A percentile compares a stretch with the other conserved stretches of the same genome.
phyloP scores from a whole-genome alignment of 2,797 vertebrate species.

The Crenuchus spilurus region DNA sequence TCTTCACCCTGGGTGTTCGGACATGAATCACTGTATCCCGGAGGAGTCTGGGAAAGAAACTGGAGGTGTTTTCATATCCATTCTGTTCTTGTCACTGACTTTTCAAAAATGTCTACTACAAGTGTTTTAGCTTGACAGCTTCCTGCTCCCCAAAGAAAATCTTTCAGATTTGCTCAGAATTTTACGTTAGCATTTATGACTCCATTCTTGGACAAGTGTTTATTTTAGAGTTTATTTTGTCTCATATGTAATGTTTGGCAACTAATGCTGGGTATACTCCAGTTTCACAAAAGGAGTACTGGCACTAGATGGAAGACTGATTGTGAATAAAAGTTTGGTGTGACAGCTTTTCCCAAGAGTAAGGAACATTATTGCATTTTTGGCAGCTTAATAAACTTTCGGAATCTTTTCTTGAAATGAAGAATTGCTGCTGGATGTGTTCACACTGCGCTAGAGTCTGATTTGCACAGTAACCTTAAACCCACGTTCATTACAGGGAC shows the following conservation, averaged over 20 bases:
- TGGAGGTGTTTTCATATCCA: slow-evolving; percentile 21
- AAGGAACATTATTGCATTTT: background rate
- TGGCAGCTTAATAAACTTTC: slow-evolving; percentile 31
- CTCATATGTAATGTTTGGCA: background rate
- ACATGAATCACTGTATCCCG: slow-evolving; percentile 41
- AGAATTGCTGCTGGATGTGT: background rate
- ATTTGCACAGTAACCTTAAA: background rate
- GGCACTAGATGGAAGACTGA: background rate
- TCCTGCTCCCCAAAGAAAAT: background rate
- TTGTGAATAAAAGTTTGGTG: background rate
- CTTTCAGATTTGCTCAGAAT: slow-evolving; percentile 17
- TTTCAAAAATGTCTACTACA: slow-evolving; percentile 2
- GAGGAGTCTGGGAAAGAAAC: slow-evolving; percentile 47
- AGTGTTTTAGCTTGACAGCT: slow-evolving; percentile 5
- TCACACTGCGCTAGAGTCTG: background rate
- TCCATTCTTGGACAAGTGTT: background rate
- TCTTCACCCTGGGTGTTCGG: slow-evolving; percentile 36
- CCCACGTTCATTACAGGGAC: background rate
- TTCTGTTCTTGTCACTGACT: slow-evolving; percentile 3
- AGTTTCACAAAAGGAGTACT: slow-evolving; percentile 9
- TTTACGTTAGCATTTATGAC: background rate
- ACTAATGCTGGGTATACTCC: background rate
- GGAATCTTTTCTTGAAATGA: slow-evolving; percentile 8
- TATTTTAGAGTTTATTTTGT: background rate
- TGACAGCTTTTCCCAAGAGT: background rate